Conservation (phyloP, 2,797 vertebrate species). For the Notolepis coatsorum region DNA sequence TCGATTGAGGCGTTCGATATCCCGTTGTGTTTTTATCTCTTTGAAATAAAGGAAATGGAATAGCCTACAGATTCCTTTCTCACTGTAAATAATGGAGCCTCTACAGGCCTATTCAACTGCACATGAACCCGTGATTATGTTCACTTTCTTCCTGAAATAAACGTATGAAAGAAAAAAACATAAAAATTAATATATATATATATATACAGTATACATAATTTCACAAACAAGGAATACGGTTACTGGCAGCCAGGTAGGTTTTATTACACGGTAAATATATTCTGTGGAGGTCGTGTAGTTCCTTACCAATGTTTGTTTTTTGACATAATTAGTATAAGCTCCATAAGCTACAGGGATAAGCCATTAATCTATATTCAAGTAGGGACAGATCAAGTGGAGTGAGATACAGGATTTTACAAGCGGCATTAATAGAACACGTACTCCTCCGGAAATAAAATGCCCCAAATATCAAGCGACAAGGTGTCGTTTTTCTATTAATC, state of each 20-base stretch:
- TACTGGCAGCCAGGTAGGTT: constrained; percentile 47
- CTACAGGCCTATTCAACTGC: no score
- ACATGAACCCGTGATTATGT: constrained; percentile 14
- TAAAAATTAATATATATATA: no score
- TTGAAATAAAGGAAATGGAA: background rate
- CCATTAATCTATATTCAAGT: constrained; percentile 75
- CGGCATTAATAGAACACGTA: constrained; percentile 53
- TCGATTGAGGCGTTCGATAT: constrained; percentile 39
- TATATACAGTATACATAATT: constrained; percentile 22
- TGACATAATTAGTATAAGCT: constrained; percentile 76
- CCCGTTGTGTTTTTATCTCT: constrained; percentile 19
- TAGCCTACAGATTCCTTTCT: background rate
- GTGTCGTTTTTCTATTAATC: no score
- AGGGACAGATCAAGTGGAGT: constrained; percentile 65
- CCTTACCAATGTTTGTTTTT: constrained; percentile 68
- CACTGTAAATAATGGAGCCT: constrained; percentile 8
- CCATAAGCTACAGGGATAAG: constrained; percentile 72
- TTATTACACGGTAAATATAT: constrained; percentile 54
- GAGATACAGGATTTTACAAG: constrained; percentile 59
- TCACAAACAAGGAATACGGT: constrained; percentile 34
- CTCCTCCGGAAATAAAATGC: no score
- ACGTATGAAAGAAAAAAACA: no score
- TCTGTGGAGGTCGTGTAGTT: constrained; percentile 45
- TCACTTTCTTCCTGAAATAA: constrained; percentile 1
- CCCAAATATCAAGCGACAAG: no score